Base-by-base conservation (phyloP, 1,140 invertebrate species). In the Patella vulgata region DNA sequence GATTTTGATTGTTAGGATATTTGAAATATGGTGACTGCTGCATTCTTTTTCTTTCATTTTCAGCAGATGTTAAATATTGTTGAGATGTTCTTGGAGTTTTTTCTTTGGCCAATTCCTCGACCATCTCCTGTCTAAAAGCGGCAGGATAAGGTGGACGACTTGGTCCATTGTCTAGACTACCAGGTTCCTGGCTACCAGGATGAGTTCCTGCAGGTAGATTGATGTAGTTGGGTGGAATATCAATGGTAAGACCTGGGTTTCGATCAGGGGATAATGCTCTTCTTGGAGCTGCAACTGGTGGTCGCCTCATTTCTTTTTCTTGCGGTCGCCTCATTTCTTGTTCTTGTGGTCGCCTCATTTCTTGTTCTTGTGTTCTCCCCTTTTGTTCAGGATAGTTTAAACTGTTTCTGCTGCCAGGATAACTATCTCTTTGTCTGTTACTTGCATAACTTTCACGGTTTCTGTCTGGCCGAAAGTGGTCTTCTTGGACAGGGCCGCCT, bases 91-190 rank as follows among this genome's bases (percentile, higher is more conserved):
- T 51, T 21, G 78, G 78, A 11, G 77, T 76, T 44, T 70, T 68
- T 1, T 66, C 63, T 43, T 79, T 44, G 19, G 78, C 78, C 23
- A 79, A 33, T 25, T 80, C 75, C 48, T 69, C 63, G 8, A 75
- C 69, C 25, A 78, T 66, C 52, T 76, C 66, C 36, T 74, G 57
- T 9, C 76, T 54, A 14, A 73, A 68, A 6, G 65, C 54, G 6
- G 70, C 68, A 0, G 78, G 78, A 30, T 77, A 68, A 11, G 78
- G 76, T 30, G 77, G 78, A 44, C 77, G 42, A 17, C 48, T 46
- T 5, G 78, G 78, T 39, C 57, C 70, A 54, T 56, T 64, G 6
- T 59, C 40, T 6, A 31, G n/a, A n/a, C 46, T 27, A 28, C 33
- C 51, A 21, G 42, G 39, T 0, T n/a, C 47, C 3, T 56, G 33